These are phyloP conservation scores for Sus scrofa DNA, from an alignment of 2,113 vertebrate genomes.

Conservation along the genomic window DNA sequence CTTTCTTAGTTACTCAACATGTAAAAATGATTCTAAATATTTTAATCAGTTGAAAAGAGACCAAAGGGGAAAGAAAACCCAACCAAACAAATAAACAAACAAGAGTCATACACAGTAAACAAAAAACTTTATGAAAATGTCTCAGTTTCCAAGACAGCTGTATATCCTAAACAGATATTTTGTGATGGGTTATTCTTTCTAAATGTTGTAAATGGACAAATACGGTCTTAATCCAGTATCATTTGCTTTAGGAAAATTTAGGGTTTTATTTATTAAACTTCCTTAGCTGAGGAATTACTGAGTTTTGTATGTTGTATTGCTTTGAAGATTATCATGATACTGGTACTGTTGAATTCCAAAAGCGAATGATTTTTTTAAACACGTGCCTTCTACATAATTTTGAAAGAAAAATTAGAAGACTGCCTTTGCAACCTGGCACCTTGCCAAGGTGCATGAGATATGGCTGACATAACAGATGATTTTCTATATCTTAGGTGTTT, in stretches of 20 bases:
- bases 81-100: background rate
- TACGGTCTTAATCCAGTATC: background rate
- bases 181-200: background rate
- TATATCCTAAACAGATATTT: background rate
- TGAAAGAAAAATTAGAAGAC: slow-evolving; percentile 32
- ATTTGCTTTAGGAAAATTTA: slow-evolving; percentile 35
- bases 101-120: background rate
- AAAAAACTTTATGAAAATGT: slow-evolving; percentile 10
- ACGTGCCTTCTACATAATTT: background rate
- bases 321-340: background rate
- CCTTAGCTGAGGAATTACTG: slow-evolving; percentile 38
- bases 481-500: slow-evolving; percentile 6
- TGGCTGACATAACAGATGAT: background rate
- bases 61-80: background rate
- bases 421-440: background rate
- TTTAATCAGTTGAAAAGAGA: slow-evolving; percentile 56
- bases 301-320: background rate
- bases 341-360: background rate
- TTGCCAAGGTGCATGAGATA: background rate
- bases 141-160: background rate
- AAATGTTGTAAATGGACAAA: slow-evolving; percentile 15
- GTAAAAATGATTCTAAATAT: slow-evolving; percentile 67
- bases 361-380: background rate
- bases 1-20: slow-evolving; percentile 41
- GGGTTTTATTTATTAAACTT: slow-evolving; percentile 35